Evolutionary conservation across 1,140 invertebrate genomes (phyloP).

Genomic region (Lanistes nyassanus): DNA sequence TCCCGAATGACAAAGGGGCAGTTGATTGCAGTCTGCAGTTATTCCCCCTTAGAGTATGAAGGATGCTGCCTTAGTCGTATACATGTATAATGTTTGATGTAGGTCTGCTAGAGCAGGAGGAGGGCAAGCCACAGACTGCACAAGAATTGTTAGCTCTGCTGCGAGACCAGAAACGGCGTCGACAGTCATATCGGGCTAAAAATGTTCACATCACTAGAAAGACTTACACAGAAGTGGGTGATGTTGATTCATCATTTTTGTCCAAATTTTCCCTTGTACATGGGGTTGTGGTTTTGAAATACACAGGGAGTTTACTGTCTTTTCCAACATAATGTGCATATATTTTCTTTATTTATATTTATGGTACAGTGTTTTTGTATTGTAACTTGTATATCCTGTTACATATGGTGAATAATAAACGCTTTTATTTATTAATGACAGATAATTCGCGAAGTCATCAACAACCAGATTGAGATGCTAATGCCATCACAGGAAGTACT

Average conservation of each 20-base stretch:
- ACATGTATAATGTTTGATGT: background rate
- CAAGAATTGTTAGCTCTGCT: conserved; percentile 54
- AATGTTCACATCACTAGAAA: conserved; percentile 66
- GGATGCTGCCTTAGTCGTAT: background rate
- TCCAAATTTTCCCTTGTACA: no score
- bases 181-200: conserved; percentile 63
- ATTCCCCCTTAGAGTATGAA: background rate
- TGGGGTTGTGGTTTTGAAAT: no score
- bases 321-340: no score
- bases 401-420: background rate
- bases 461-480: conserved; percentile 72
- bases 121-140: conserved; percentile 43
- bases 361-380: background rate
- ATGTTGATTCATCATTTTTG: no score
- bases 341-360: background rate
- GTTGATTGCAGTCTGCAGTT: background rate
- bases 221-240: conserved; percentile 60
- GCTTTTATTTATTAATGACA: conserved; percentile 22
- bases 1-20: no score
- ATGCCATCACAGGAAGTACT: conserved; percentile 15
- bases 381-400: background rate
- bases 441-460: conserved; percentile 62
- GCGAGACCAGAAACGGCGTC: conserved; percentile 59
- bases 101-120: conserved; percentile 33
- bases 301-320: no score